Evolutionary conservation across 2,888 invertebrate genomes (phyloP), one percentile per base, ranked within the genome.

Genomic region (Globia sparganii): DNA sequence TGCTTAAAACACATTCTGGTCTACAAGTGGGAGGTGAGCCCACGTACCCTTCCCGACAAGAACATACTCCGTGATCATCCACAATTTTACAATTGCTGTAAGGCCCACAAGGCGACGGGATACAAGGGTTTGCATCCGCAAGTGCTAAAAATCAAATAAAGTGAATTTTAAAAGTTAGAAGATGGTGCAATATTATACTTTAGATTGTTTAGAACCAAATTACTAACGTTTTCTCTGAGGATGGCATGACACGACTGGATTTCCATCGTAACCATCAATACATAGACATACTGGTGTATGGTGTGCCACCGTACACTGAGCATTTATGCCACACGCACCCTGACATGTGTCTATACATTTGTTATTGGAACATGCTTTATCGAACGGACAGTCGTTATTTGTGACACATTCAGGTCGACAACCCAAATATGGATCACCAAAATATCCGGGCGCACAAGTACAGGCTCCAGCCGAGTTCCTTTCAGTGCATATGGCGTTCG

Each of bases 281-380:
- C 99, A 99, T 82, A 97, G 97, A 92, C 99, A 99, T 66, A 98
- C 97, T 37, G 99, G 98, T 13, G 98, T 97, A 90, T 99, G 99
- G 94, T 99, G 98, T 64, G 97, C 97, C 43, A 98, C 98, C 79
- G 97, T 97, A 90, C 99, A 99, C 86, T 98, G 97, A 1, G 99
- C 98, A 90, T 98, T 98, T 40, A 98, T 94, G 13, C 99, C 99
- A 93, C 99, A 99, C 34, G 98, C 98, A 79, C 98, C 98, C 72
- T 97, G 97, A 91, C 99, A 99, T 34, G 99, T 98, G 95, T 98
- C 98, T 80, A 97, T 97, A 91, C 99, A 99, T 96, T 99, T 98
- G 90, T 98, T 98, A 92, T 98, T 98, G 40, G 98, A 96, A 91
- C 99, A 99, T 71, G 99, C 98, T 89, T 97, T 98, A 87, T 97